Evolutionary conservation across 1,140 invertebrate species (phyloP).

Genomic region (Mycetomoellerius zeteki): DNA sequence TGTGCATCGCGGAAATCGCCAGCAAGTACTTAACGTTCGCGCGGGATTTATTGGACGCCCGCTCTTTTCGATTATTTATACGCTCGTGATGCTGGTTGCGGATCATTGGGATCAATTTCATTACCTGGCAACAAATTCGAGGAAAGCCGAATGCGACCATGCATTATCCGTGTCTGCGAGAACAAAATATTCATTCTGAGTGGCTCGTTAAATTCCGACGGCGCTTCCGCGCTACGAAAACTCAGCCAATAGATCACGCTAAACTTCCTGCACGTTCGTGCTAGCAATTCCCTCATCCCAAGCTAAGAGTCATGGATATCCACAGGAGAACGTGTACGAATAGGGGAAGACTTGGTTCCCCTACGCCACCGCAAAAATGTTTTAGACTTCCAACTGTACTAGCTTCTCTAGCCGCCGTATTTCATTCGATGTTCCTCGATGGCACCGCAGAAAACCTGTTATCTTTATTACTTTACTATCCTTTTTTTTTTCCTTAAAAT

Average conservation of each 20-base stretch:
- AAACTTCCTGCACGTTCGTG: constrained; percentile 72
- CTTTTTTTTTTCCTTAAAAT: constrained; percentile 34
- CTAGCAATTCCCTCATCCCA: constrained; percentile 65
- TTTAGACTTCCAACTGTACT: constrained; percentile 58
- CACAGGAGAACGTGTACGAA: constrained; percentile 43
- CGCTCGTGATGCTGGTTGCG: constrained; percentile 35
- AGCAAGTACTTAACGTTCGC: neutral
- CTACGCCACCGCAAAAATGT: constrained; percentile 61
- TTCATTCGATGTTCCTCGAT: constrained; percentile 63
- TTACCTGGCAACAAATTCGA: constrained; percentile 52
- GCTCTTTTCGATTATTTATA: constrained; percentile 54
- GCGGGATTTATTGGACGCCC: constrained; percentile 34
- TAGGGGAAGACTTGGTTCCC: constrained; percentile 23
- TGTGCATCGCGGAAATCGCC: neutral
- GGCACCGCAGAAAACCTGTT: constrained; percentile 53
- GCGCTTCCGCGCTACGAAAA: constrained; percentile 66
- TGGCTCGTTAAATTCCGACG: constrained; percentile 74
- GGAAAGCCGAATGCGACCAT: constrained; percentile 24
- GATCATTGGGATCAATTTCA: constrained; percentile 61
- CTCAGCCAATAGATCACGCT: constrained; percentile 74
- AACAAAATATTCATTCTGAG: constrained; percentile 74
- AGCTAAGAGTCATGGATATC: constrained; percentile 54
- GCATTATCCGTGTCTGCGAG: constrained; percentile 43
- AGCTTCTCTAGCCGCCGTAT: constrained; percentile 47
- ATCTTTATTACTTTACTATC: constrained; percentile 57